Percentiles rank a stretch among this genome's conserved stretches.
These are phyloP conservation scores for Drosophila acutilabella DNA, from an alignment of 2,888 invertebrate species.

Conservation along the genomic window DNA sequence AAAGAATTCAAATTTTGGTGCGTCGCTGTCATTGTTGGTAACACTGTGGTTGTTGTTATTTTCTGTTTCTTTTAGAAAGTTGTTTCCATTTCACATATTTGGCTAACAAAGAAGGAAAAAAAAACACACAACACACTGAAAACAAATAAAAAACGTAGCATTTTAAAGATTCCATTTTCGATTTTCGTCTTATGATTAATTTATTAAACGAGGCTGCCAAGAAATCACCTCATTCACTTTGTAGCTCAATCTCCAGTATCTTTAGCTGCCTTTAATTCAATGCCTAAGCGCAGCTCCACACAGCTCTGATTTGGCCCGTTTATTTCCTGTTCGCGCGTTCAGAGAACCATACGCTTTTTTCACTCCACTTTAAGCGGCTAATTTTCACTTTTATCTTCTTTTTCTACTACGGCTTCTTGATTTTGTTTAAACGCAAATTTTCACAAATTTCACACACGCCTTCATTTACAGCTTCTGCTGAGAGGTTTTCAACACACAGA, in stretches of 20 bases:
- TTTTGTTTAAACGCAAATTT: constrained; percentile 58
- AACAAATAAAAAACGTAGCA: constrained; percentile 42
- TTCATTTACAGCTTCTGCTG: constrained; percentile 50
- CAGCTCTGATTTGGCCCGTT: constrained; percentile 37
- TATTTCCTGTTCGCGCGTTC: constrained; percentile 52
- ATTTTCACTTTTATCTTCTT: constrained; percentile 68
- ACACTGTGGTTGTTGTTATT: constrained; percentile 26
- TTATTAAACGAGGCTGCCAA: constrained; percentile 57
- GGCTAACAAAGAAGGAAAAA: constrained; percentile 66
- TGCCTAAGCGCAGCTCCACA: not conserved
- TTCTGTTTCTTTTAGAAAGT: constrained; percentile 74
- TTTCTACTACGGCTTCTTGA: constrained; percentile 18
- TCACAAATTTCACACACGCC: constrained; percentile 73
- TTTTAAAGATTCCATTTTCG: constrained; percentile 74
- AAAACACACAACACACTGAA: constrained; percentile 39
- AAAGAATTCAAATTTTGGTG: constrained; percentile 75
- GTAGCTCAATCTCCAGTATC: constrained; percentile 10
- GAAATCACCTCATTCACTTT: constrained; percentile 64
- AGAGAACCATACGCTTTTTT: constrained; percentile 28
- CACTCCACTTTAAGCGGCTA: constrained; percentile 56
- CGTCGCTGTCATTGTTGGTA: constrained; percentile 32
- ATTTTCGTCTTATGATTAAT: constrained; percentile 69
- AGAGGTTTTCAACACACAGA: constrained; percentile 16
- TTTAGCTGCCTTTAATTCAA: constrained; percentile 5
- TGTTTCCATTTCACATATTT: constrained; percentile 78